These are phyloP conservation scores for Xylocampa areola DNA, from an alignment of 2,888 invertebrate genomes.

Conservation along the genomic window DNA sequence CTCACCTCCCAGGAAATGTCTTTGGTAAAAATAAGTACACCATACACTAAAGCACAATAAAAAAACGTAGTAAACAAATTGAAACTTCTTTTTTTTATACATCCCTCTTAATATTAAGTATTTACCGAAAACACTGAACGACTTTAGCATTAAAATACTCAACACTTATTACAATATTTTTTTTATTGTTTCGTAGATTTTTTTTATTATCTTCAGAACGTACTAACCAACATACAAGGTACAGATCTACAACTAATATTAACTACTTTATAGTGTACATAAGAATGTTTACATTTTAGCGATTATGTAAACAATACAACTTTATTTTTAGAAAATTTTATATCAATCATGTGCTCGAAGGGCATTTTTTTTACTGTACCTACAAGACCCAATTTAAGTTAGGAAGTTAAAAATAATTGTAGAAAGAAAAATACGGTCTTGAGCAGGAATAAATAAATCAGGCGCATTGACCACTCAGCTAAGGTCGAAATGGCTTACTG, in stretches of 20 bases:
- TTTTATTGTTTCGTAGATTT: conserved; percentile 72
- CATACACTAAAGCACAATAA: conserved; percentile 10
- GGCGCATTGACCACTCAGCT: too few species aligned
- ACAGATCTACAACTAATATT: conserved; percentile 76
- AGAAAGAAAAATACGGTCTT: too few species aligned
- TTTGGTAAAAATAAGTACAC: conserved; percentile 41
- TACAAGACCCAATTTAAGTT: too few species aligned
- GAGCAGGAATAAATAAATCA: too few species aligned
- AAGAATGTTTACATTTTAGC: conserved; percentile 59
- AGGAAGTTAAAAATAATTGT: too few species aligned
- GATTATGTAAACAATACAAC: conserved; percentile 60
- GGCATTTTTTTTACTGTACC: conserved; percentile 30
- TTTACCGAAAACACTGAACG: conserved; percentile 79
- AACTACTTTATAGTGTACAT: conserved; percentile 63
- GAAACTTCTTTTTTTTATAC: conserved; percentile 50
- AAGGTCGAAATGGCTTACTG: too few species aligned
- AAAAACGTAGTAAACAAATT: conserved; percentile 38
- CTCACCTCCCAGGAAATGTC: conserved; percentile 28
- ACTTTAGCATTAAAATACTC: conserved; percentile 78
- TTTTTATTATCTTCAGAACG: conserved; percentile 77
- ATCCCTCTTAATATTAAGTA: conserved; percentile 66
- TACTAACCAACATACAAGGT: conserved; percentile 77
- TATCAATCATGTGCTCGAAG: conserved; percentile 52
- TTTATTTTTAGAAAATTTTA: conserved; percentile 23
- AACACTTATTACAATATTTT: conserved; percentile 84